phyloP scores from a whole-genome alignment of 2,113 vertebrate genomes.

The Beaufortia kweichowensis region DNA sequence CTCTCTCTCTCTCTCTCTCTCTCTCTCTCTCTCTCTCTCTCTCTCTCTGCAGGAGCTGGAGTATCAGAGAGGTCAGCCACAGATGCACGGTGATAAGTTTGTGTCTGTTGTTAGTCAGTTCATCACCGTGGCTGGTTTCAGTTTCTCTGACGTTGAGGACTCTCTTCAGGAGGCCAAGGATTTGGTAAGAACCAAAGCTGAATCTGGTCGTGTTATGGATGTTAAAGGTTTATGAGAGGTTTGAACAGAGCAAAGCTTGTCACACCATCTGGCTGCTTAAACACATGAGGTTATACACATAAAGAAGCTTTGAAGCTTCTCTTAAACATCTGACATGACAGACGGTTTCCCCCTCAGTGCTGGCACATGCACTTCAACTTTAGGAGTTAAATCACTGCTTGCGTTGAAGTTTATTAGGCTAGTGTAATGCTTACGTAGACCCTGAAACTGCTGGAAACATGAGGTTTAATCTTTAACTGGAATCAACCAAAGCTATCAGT shows the following conservation, averaged over 20 bases:
- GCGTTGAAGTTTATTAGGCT: constrained; percentile 1
- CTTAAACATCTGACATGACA: constrained; percentile 4
- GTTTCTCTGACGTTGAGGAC: constrained; percentile 96
- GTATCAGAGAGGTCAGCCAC: constrained; percentile 84
- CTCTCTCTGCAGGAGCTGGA: constrained; percentile 82
- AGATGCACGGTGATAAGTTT: constrained; percentile 86
- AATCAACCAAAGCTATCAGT: constrained; percentile 5
- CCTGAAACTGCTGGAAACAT: constrained; percentile 27
- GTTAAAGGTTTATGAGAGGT: constrained; percentile 13
- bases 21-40: neutral
- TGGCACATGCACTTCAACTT: neutral
- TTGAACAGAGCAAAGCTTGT: neutral
- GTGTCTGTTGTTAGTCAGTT: constrained; percentile 94
- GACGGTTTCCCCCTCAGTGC: neutral
- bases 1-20: neutral
- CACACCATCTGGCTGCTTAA: constrained; percentile 8
- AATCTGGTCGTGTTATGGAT: neutral
- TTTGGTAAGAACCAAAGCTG: constrained; percentile 75
- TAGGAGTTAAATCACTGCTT: constrained; percentile 34
- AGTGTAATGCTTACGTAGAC: neutral
- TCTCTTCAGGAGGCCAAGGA: constrained; percentile 89
- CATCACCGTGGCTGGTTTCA: constrained; percentile 96
- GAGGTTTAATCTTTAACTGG: constrained; percentile 38
- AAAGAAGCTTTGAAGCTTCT: constrained; percentile 37
- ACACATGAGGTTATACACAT: neutral